These are phyloP conservation scores for Gisinianus flammeolus DNA, from an alignment of 2,888 invertebrate species.

Conservation along the genomic window DNA sequence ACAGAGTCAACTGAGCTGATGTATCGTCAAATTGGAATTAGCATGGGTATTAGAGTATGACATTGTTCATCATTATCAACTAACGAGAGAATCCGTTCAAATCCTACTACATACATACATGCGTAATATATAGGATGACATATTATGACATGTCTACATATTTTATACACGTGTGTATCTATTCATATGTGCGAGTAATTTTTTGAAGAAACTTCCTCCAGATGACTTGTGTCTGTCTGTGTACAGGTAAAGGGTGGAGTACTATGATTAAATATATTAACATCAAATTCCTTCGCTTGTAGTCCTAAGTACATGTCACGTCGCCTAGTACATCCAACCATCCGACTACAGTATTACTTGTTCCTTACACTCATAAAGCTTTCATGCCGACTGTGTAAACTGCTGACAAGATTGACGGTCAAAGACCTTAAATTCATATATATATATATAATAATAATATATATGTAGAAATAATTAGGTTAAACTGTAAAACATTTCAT, in stretches of 20 bases:
- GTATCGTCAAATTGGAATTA: constrained; percentile 12
- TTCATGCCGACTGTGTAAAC: background rate
- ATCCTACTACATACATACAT: no score
- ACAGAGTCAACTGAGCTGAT: background rate
- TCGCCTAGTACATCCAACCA: background rate
- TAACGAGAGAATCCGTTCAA: no score
- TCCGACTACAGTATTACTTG: background rate
- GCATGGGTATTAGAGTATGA: constrained; percentile 21
- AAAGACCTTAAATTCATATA: background rate
- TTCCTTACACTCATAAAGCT: background rate
- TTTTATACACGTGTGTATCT: background rate
- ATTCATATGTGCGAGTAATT: background rate
- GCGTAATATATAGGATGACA: background rate
- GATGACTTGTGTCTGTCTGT: background rate
- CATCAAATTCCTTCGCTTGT: background rate
- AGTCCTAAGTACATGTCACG: background rate
- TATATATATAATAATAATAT: background rate
- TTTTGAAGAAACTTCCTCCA: background rate
- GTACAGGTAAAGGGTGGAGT: background rate
- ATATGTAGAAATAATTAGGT: background rate
- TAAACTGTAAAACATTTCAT: no score
- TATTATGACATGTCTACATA: background rate
- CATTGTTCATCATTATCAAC: constrained; percentile 34
- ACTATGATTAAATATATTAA: background rate
- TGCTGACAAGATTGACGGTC: background rate